Evolutionary conservation across 2,888 invertebrate genomes (phyloP).

Genomic region (Lasioglossum pauxillum): DNA sequence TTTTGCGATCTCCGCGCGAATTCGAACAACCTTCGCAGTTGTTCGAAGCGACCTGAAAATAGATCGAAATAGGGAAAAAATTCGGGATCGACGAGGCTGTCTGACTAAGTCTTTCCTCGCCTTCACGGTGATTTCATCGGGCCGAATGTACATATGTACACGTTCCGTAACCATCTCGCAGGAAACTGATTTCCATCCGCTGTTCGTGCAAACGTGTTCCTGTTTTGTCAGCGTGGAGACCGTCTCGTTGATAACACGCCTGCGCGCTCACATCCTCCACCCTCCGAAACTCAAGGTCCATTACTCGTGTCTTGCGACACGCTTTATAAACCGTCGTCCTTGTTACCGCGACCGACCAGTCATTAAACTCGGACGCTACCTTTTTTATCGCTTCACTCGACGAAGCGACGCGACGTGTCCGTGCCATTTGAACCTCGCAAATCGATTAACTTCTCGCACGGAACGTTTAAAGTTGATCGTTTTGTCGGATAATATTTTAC

Average conservation of each 20-base stretch:
- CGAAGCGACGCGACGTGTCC: neutral
- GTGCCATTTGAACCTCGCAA: neutral
- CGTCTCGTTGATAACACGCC: constrained; percentile 65
- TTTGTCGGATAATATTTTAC: neutral
- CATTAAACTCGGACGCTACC: neutral
- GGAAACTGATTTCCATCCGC: constrained; percentile 68
- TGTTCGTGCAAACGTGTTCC: constrained; percentile 71
- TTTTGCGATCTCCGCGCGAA: neutral
- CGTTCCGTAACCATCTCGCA: constrained; percentile 50
- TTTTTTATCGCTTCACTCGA: neutral
- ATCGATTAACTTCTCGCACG: neutral
- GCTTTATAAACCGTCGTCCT: constrained; percentile 56
- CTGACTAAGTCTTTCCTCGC: constrained; percentile 36
- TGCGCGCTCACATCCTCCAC: neutral
- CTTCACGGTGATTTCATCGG: constrained; percentile 55
- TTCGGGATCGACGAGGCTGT: neutral
- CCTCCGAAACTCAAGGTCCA: neutral
- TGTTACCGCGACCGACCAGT: constrained; percentile 55
- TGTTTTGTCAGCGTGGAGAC: constrained; percentile 75
- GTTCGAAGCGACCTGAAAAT: neutral
- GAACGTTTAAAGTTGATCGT: neutral
- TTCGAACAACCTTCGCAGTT: neutral
- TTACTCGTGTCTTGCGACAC: constrained; percentile 2
- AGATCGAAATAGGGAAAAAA: neutral
- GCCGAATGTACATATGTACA: constrained; percentile 49